Evolutionary conservation across 1,140 invertebrate genomes (phyloP).

Genomic region (Drosophila biarmipes): DNA sequence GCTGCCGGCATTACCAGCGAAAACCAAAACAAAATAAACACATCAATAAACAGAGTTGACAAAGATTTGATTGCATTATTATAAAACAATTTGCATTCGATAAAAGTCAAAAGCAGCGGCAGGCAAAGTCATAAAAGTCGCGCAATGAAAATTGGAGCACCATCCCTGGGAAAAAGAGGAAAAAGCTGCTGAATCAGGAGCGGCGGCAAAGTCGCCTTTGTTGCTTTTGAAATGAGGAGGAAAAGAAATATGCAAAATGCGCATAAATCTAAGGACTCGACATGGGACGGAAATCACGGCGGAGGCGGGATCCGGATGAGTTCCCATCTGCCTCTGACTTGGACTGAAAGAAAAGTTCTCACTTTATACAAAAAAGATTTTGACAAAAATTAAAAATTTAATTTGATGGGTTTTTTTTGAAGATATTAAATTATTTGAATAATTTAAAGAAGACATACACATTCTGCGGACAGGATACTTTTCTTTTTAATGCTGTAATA

Average conservation of each 20-base stretch:
- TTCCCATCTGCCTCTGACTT: slow-evolving; percentile 20
- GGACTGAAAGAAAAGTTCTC: slow-evolving; percentile 10
- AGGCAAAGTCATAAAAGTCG: slow-evolving; percentile 77
- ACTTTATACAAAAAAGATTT: background rate
- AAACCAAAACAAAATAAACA: slow-evolving; percentile 69
- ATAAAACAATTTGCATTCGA: slow-evolving; percentile 82
- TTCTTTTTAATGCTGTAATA: too few species aligned
- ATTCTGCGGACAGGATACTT: too few species aligned
- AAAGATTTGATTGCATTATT: slow-evolving; percentile 81
- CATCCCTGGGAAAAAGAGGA: background rate
- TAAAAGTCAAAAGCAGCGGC: slow-evolving; percentile 74
- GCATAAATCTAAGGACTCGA: slow-evolving; percentile 75
- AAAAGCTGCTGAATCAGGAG: slow-evolving; percentile 47
- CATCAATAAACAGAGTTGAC: slow-evolving; percentile 75
- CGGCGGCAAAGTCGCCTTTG: slow-evolving; percentile 55
- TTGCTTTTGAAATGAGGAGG: slow-evolving; percentile 54
- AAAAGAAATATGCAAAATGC: slow-evolving; percentile 79
- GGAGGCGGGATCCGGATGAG: slow-evolving; percentile 31
- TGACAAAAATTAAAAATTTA: background rate
- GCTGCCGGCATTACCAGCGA: slow-evolving; percentile 50
- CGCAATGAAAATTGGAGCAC: slow-evolving; percentile 72
- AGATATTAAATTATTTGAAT: too few species aligned
- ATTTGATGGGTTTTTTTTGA: too few species aligned
- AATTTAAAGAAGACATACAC: too few species aligned
- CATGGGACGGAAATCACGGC: slow-evolving; percentile 60